A percentile compares a stretch with the other conserved stretches of the same genome.
Conservation (phyloP, 2,113 vertebrate species). For the Prunella himalayana region DNA sequence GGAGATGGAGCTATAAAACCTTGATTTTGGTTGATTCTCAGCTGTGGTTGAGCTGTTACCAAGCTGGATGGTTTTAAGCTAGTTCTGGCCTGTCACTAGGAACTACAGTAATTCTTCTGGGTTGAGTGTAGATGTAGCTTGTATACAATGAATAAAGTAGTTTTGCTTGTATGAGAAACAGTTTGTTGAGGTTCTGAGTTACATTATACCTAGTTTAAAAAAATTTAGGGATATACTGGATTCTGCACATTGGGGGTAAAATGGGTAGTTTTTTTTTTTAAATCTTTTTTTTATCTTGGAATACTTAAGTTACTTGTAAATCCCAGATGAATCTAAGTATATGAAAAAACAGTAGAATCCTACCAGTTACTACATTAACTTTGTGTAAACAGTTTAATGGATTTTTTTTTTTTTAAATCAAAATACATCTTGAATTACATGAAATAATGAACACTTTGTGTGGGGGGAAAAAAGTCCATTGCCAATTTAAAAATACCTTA, state of each 20-base stretch:
- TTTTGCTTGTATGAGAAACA: neutral
- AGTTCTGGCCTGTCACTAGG: neutral
- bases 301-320: neutral
- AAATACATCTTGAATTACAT: neutral
- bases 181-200: neutral
- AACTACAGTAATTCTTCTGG: neutral
- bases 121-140: neutral
- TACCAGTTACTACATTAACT: neutral
- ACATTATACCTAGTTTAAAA: neutral
- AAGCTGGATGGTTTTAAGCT: neutral
- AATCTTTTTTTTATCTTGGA: neutral
- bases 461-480: neutral
- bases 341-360: neutral
- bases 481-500: neutral
- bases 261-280: neutral
- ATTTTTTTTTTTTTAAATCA: neutral
- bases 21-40: neutral
- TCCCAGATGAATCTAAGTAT: neutral
- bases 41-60: neutral
- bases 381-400: too few relatives aligned
- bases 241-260: neutral
- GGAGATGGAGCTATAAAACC: neutral
- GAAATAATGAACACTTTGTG: neutral
- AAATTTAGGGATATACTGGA: neutral
- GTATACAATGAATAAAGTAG: neutral